A percentile compares a stretch with the other conserved stretches of the same genome.
Conservation (phyloP, 2,888 invertebrate genomes). For the Aphidoletes aphidimyza region DNA sequence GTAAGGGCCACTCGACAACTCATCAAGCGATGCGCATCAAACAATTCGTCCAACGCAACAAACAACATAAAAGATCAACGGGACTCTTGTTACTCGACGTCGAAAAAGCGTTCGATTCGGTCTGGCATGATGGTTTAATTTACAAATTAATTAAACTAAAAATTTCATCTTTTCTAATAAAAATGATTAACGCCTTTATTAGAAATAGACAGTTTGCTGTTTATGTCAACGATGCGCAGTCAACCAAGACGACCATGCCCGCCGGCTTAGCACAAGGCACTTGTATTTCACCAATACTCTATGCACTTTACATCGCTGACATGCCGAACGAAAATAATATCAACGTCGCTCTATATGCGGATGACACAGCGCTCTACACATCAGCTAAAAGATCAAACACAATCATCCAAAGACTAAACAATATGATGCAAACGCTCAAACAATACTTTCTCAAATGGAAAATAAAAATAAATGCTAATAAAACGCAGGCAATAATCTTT, state of each 20-base stretch:
- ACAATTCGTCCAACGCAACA: no score
- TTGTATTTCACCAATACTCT: background rate
- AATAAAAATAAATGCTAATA: constrained; percentile 7
- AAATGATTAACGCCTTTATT: constrained; percentile 56
- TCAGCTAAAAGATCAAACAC: background rate
- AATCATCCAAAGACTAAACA: background rate
- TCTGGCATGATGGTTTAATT: no score
- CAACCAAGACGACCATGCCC: background rate
- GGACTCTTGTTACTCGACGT: no score
- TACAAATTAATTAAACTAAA: no score
- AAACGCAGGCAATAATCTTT: background rate
- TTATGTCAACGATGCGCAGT: background rate
- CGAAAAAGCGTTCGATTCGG: no score
- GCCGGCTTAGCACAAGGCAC: constrained; percentile 18
- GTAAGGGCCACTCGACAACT: no score
- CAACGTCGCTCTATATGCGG: background rate
- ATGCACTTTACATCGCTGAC: background rate
- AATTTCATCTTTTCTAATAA: constrained; percentile 58
- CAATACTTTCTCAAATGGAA: background rate
- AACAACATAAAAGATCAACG: no score
- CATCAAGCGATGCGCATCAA: no score
- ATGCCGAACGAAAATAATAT: background rate
- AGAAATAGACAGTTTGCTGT: background rate
- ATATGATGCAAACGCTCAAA: background rate
- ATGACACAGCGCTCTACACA: constrained; percentile 7